Percentiles rank a stretch among this genome's conserved stretches.
phyloP scores from a whole-genome alignment of 1,140 invertebrate species.

The Drosophila auraria region DNA sequence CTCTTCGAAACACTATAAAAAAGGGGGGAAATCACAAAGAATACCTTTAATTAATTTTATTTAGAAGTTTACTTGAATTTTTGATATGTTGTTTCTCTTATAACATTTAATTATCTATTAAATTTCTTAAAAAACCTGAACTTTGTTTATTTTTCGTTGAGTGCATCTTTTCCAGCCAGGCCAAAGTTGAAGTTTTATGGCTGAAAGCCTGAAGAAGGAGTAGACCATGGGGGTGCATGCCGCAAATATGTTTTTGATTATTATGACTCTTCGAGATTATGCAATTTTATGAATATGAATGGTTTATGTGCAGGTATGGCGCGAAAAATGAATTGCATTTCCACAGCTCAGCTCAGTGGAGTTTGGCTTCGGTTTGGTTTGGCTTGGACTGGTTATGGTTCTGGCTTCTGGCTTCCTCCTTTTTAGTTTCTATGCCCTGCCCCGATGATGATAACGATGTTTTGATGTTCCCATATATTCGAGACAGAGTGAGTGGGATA shows the following conservation, averaged over 20 bases:
- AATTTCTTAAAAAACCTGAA: background rate
- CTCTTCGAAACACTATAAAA: constrained; percentile 14
- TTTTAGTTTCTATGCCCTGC: background rate
- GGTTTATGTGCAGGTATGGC: constrained; percentile 58
- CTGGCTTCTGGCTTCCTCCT: constrained; percentile 11
- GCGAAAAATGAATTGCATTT: constrained; percentile 60
- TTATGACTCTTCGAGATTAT: constrained; percentile 84
- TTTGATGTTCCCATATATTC: constrained; percentile 44
- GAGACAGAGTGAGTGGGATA: constrained; percentile 32
- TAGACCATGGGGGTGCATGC: constrained; percentile 52
- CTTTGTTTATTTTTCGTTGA: background rate
- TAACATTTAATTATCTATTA: background rate
- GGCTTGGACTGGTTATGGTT: background rate
- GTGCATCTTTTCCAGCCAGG: constrained; percentile 33
- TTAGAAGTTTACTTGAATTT: background rate
- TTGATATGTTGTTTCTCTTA: background rate
- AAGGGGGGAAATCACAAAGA: background rate
- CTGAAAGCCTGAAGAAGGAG: constrained; percentile 27
- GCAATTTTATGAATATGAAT: constrained; percentile 84
- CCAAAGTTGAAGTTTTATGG: constrained; percentile 79
- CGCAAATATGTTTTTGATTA: constrained; percentile 84
- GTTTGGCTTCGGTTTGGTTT: background rate
- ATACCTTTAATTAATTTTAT: background rate
- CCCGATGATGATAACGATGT: constrained; percentile 48
- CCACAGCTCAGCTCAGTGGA: constrained; percentile 30